phyloP scores from a whole-genome alignment of 2,113 vertebrate species.

The Asarcornis scutulata region DNA sequence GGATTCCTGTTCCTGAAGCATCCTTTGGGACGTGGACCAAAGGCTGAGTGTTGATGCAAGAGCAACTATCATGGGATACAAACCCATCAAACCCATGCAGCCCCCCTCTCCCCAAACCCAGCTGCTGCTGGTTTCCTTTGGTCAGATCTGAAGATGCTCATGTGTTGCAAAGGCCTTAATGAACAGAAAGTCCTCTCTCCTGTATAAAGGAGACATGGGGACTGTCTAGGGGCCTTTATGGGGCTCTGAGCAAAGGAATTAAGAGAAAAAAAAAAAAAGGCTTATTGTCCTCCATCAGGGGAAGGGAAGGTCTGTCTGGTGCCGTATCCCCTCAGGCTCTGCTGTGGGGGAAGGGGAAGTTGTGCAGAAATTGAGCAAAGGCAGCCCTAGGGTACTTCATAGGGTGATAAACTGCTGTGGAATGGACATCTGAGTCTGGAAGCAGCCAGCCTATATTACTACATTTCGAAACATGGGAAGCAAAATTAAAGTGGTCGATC shows the following conservation, averaged over 20 bases:
- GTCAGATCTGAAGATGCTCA: background rate
- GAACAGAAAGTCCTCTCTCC: background rate
- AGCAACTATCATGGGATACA: background rate
- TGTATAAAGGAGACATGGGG: background rate
- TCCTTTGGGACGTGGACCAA: background rate
- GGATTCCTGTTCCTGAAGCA: background rate
- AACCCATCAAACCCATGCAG: rapidly evolving
- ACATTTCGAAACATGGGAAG: background rate
- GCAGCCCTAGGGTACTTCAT: background rate
- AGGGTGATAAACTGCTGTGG: background rate
- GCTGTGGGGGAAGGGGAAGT: background rate
- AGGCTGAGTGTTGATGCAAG: rapidly evolving
- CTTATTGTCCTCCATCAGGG: background rate
- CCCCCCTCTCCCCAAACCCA: background rate
- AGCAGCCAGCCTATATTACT: background rate
- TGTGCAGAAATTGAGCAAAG: background rate
- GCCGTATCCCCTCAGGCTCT: background rate
- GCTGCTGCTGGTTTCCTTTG: background rate
- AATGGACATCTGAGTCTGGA: background rate
- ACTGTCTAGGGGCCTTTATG: rapidly evolving
- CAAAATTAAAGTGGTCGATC: background rate
- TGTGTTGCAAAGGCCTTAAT: background rate
- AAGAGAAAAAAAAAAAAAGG: no score
- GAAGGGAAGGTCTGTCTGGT: background rate
- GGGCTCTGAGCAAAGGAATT: background rate